A percentile compares a stretch with the other conserved stretches of the same genome.
phyloP scores from a whole-genome alignment of 2,113 vertebrate species.

The Chascanopsetta lugubris region DNA sequence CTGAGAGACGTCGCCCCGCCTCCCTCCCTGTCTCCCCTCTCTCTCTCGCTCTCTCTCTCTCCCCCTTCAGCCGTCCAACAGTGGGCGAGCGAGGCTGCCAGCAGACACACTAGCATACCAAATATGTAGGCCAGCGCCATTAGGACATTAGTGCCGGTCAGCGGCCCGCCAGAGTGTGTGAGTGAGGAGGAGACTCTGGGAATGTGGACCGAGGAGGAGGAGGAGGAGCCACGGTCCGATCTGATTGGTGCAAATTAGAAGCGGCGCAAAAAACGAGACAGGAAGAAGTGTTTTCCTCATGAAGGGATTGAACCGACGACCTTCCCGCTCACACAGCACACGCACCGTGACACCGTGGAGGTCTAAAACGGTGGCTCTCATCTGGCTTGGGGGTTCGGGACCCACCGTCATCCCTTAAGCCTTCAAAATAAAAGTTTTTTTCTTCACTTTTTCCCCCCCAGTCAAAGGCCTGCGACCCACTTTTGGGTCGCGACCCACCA shows the following conservation, averaged over 20 bases:
- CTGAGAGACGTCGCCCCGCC: conserved; percentile 1
- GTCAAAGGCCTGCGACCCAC: too few species aligned
- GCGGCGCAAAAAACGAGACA: conserved; percentile 20
- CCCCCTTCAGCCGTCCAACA: conserved; percentile 34
- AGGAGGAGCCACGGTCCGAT: conserved; percentile 1
- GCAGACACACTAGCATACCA: conserved; percentile 63
- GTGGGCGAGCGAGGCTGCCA: conserved; percentile 42
- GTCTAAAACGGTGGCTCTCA: too few species aligned
- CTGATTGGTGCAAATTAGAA: conserved; percentile 47
- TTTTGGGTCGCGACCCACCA: too few species aligned
- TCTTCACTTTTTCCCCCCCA: too few species aligned
- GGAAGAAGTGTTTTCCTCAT: conserved; percentile 29
- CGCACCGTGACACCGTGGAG: too few species aligned
- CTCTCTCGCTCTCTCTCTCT: too few species aligned
- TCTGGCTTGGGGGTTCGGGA: too few species aligned
- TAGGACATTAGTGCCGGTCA: conserved; percentile 76
- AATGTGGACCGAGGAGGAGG: conserved; percentile 38
- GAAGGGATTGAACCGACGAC: too few species aligned
- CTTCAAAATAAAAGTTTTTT: too few species aligned
- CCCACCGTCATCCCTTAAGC: too few species aligned
- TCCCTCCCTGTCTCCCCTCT: conserved; percentile 26
- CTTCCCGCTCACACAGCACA: background rate
- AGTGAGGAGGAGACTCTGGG: conserved; percentile 32
- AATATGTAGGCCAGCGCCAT: conserved; percentile 75
- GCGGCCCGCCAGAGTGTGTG: conserved; percentile 47